Base-by-base conservation (phyloP, 2,888 invertebrate genomes). In the Petrophora chlorosata region DNA sequence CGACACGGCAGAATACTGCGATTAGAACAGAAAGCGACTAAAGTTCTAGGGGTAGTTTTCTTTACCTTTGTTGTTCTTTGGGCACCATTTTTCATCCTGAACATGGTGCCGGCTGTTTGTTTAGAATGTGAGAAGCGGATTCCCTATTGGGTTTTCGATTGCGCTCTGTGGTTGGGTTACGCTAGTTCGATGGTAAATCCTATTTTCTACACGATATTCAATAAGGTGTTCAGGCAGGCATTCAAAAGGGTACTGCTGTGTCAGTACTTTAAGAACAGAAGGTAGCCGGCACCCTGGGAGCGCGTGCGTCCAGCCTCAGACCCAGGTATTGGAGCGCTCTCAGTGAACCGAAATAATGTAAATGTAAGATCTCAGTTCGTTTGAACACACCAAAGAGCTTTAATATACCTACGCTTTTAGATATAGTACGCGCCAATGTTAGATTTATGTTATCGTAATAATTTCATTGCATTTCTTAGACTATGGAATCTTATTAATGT, bases 131-230 rank as follows among this genome's bases (percentile, higher is more conserved):
- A 96, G 69, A 92, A 92, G 25, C 91, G 93, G 46, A 93, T 96
- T 38, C 92, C 95, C 40, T 93, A 92, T 57, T 95, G 96, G 92
- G 94, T 97, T 30, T 94, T 96, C 70, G 96, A 97, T 75, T 92
- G 96, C 53, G 97, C 96, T 46, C 94, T 97, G 33, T 98, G 98
- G 98, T 89, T 98, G 54, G 98, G 98, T 12, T 98, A 98, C 77
- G 95, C 97, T 42, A 97, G 97, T 74, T 97, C 97, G 8, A 97
- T 97, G 94, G 96, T 98, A 19, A 98, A 98, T 85, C 98, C 98
- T 0, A 96, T 98, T 70, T 98, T 98, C 87, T 98, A 98, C 79
- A 98, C 98, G 14, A 97, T 98, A 70, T 98, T 98, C 85, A 98
- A 98, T 85, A 97, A 97, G 76, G 95, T 97, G 48, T 98, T 98